These are phyloP conservation scores for Coccyzus lansbergi DNA, from an alignment of 2,797 vertebrate species.

Conservation along the genomic window DNA sequence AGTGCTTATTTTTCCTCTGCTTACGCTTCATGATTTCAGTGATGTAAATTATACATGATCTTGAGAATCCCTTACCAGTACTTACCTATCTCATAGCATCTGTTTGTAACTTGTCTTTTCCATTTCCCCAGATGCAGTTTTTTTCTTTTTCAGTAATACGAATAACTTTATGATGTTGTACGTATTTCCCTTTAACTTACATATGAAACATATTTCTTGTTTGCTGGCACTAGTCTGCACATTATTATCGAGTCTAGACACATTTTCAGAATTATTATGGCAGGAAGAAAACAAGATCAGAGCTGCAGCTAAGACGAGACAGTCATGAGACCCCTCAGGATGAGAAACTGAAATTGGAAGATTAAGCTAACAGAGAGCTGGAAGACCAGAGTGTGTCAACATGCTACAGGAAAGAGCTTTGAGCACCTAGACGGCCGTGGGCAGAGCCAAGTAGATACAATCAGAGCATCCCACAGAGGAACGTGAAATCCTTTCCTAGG, in stretches of 20 bases:
- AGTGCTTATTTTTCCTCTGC: background rate
- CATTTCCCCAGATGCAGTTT: background rate
- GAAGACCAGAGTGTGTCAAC: accelerated
- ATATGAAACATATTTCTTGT: background rate
- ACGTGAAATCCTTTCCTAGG: background rate
- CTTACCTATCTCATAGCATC: background rate
- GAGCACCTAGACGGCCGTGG: background rate
- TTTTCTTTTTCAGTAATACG: background rate
- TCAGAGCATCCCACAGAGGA: background rate
- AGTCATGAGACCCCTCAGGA: background rate
- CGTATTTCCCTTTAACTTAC: background rate
- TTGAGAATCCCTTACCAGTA: background rate
- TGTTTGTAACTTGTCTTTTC: background rate
- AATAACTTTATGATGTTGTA: background rate
- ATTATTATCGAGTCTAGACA: background rate
- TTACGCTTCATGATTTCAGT: background rate
- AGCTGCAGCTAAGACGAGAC: background rate
- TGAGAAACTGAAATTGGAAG: background rate
- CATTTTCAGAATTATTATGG: background rate
- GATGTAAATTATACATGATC: background rate
- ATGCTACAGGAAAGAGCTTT: background rate
- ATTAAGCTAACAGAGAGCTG: background rate
- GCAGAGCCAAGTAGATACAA: background rate
- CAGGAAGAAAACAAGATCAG: background rate
- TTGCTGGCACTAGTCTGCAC: background rate